phyloP scores from a whole-genome alignment of 1,140 invertebrate species.

The Zaprionus taronus region DNA sequence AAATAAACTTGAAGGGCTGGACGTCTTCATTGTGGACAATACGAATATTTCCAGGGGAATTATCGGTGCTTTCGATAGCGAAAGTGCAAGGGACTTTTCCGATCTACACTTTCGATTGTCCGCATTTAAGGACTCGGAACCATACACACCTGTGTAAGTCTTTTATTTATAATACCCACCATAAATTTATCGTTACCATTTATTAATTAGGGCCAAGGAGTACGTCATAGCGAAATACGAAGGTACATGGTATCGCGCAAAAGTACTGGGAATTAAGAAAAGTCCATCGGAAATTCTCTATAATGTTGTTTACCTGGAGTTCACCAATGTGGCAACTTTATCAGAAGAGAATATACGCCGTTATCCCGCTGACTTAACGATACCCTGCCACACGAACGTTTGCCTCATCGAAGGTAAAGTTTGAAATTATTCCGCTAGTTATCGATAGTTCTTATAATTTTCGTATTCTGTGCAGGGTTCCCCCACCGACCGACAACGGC shows the following conservation, averaged over 20 bases:
- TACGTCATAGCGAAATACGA: conserved; percentile 64
- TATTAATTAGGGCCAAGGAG: conserved; percentile 52
- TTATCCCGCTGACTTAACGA: conserved; percentile 55
- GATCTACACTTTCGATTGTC: conserved; percentile 39
- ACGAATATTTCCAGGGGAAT: conserved; percentile 52
- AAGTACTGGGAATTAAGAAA: conserved; percentile 49
- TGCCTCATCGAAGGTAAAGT: conserved; percentile 67
- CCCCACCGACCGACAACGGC: conserved; percentile 39
- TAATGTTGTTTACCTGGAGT: conserved; percentile 61
- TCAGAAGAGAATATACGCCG: conserved; percentile 53
- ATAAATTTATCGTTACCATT: neutral
- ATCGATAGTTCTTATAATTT: neutral
- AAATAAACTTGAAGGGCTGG: conserved; percentile 27
- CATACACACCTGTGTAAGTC: conserved; percentile 65
- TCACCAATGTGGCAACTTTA: conserved; percentile 51
- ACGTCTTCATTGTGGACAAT: conserved; percentile 62
- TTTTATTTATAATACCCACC: neutral
- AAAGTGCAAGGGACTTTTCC: conserved; percentile 33
- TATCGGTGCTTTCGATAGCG: conserved; percentile 61
- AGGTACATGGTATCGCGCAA: conserved; percentile 60
- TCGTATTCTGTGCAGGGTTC: conserved; percentile 31
- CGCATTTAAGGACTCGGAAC: conserved; percentile 30
- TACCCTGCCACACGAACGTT: conserved; percentile 58
- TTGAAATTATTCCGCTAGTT: neutral
- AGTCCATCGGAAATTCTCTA: conserved; percentile 10